Conservation (phyloP, 2,888 invertebrate species). For the Drosophila mercatorum region DNA sequence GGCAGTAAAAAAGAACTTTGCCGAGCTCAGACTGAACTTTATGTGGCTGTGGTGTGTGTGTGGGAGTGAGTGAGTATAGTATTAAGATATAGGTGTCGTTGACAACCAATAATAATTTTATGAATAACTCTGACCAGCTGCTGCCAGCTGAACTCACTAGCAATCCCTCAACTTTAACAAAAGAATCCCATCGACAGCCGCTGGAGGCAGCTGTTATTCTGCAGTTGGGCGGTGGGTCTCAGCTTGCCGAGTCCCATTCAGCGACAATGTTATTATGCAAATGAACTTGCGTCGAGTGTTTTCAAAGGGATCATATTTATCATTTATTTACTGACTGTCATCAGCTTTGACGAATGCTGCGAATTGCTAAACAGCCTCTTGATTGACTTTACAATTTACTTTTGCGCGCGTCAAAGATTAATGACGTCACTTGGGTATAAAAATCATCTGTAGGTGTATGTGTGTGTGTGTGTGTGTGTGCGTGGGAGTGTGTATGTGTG, state of each 20-base stretch:
- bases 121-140: conserved; percentile 32
- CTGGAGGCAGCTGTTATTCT: conserved; percentile 16
- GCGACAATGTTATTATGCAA: conserved; percentile 70
- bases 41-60: not conserved
- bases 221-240: not conserved
- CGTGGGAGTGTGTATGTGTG: not conserved
- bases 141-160: not conserved
- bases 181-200: conserved; percentile 7
- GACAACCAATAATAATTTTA: conserved; percentile 38
- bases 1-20: conserved; percentile 18
- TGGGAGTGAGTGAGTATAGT: not conserved
- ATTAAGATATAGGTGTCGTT: conserved; percentile 10
- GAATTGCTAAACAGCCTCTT: conserved; percentile 32
- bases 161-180: conserved; percentile 26
- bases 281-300: conserved; percentile 64
- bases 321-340: conserved; percentile 78
- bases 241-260: conserved; percentile 15
- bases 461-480: not conserved
- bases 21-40: not conserved
- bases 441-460: conserved; percentile 2
- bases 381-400: conserved; percentile 51
- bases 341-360: conserved; percentile 52
- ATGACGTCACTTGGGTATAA: conserved; percentile 49
- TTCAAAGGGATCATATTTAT: conserved; percentile 76
- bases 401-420: conserved; percentile 33